These are phyloP conservation scores for Rhynchotus rufescens DNA, from an alignment of 2,797 vertebrate species.

Conservation along the genomic window DNA sequence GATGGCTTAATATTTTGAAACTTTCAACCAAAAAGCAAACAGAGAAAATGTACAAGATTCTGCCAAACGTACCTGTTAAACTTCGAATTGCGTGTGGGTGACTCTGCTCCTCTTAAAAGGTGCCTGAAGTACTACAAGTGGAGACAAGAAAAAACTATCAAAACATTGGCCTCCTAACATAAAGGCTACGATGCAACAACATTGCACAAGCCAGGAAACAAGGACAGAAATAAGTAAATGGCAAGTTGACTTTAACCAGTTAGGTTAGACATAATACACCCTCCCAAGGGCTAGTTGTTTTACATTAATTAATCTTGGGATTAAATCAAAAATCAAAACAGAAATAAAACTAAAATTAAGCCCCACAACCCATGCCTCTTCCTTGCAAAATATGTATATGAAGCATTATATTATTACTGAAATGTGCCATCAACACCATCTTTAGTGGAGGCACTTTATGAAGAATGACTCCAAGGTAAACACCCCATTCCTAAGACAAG, in stretches of 20 bases:
- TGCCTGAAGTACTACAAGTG: constrained; percentile 91
- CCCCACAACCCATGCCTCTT: background rate
- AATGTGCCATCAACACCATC: background rate
- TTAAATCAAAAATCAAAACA: background rate
- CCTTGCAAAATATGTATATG: background rate
- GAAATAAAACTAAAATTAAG: background rate
- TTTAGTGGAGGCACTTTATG: background rate
- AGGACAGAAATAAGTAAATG: background rate
- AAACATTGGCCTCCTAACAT: background rate
- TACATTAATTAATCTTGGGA: background rate
- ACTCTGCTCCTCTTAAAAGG: constrained; percentile 92
- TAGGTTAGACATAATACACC: background rate
- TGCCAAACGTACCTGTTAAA: constrained; percentile 86
- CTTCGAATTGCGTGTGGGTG: constrained; percentile 88
- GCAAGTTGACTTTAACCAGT: background rate
- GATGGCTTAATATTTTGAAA: background rate
- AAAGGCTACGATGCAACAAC: background rate
- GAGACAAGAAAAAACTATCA: background rate
- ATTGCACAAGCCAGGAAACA: background rate
- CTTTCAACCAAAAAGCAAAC: background rate
- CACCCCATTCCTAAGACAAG: background rate
- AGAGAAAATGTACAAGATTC: background rate
- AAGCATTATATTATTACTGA: background rate
- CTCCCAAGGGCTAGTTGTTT: background rate
- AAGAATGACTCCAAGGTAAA: background rate